These are phyloP conservation scores for Brachyalestes nurse DNA, from an alignment of 2,797 vertebrate species.

Conservation along the genomic window DNA sequence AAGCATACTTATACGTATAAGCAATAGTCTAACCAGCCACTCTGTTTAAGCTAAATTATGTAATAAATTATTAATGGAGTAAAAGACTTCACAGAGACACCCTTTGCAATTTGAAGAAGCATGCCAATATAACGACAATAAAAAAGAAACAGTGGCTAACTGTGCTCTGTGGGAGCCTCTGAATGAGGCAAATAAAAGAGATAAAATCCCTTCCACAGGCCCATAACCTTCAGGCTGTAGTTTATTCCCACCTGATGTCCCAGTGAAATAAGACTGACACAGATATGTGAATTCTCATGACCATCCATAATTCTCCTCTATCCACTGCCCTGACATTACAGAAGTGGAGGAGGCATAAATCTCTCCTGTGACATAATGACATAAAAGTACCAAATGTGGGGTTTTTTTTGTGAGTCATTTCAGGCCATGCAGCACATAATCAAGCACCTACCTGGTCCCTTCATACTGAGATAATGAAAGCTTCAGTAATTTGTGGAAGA, in stretches of 20 bases:
- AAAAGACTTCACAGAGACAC: neutral
- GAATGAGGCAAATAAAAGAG: neutral
- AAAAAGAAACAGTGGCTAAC: neutral
- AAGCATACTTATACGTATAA: too few relatives aligned
- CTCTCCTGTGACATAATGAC: conserved; percentile 4
- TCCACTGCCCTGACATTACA: neutral
- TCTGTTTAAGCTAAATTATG: neutral
- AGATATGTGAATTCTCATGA: neutral
- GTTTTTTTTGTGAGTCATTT: neutral
- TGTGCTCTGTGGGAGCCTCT: neutral
- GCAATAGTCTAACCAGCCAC: neutral
- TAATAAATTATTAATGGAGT: neutral
- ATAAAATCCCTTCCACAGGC: neutral
- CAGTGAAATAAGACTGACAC: conserved; percentile 16
- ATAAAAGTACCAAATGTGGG: neutral
- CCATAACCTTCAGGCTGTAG: neutral
- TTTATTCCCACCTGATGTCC: conserved; percentile 8
- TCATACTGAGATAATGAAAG: neutral
- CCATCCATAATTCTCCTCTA: neutral
- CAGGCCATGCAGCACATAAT: neutral
- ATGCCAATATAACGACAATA: neutral
- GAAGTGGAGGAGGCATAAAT: neutral
- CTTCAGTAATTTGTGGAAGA: neutral
- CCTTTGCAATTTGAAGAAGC: neutral
- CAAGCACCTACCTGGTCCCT: neutral